phyloP scores from a whole-genome alignment of 1,140 invertebrate species.

The Lutraria rhynchaena region DNA sequence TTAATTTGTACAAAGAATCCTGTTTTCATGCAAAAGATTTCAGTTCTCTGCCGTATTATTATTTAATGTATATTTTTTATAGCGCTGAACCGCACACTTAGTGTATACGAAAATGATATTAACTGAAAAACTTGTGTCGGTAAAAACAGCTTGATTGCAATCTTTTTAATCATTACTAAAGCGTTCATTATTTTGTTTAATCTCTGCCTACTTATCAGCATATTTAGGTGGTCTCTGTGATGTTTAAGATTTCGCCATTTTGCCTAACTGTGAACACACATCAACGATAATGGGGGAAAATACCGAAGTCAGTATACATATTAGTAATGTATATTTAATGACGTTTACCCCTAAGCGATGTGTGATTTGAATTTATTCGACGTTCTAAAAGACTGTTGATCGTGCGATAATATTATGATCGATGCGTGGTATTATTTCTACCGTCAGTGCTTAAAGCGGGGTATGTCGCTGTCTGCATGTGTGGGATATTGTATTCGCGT shows the following conservation, averaged over 20 bases:
- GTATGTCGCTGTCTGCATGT: slow-evolving; percentile 4
- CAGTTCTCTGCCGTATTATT: too few relatives aligned
- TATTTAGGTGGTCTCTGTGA: slow-evolving; percentile 17
- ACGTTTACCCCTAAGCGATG: slow-evolving; percentile 41
- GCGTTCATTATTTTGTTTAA: too few relatives aligned
- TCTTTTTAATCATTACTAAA: too few relatives aligned
- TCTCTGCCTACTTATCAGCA: too few relatives aligned
- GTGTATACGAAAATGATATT: too few relatives aligned
- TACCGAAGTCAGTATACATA: neutral
- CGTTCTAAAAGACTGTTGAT: slow-evolving; percentile 52
- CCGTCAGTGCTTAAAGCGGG: slow-evolving; percentile 38
- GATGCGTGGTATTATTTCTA: slow-evolving; percentile 45
- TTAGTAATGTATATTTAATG: slow-evolving; percentile 54
- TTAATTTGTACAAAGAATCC: too few relatives aligned
- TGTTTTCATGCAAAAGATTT: too few relatives aligned
- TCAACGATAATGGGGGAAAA: slow-evolving; percentile 32
- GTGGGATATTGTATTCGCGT: neutral
- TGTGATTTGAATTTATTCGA: slow-evolving; percentile 48
- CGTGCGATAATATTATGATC: slow-evolving; percentile 46
- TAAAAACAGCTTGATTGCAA: too few relatives aligned
- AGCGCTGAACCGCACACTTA: too few relatives aligned
- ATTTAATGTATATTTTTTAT: too few relatives aligned
- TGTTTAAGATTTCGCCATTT: slow-evolving; percentile 20
- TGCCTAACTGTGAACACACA: slow-evolving; percentile 41
- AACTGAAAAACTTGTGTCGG: too few relatives aligned